phyloP scores from a whole-genome alignment of 2,888 invertebrate genomes.

The Drosophila limbata region DNA sequence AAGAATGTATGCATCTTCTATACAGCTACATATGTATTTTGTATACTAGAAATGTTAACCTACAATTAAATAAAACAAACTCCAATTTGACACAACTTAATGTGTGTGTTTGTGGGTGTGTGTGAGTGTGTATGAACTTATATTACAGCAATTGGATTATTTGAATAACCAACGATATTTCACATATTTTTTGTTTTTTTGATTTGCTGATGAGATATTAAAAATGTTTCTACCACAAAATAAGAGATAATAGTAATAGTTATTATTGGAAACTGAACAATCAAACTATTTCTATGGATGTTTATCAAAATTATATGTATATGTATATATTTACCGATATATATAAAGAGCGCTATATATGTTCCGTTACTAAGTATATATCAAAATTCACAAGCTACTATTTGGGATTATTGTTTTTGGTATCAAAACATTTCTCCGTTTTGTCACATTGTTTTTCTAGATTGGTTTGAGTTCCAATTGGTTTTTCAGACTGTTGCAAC shows the following conservation, averaged over 20 bases:
- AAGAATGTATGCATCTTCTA: conserved; percentile 41
- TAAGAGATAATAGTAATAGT: conserved; percentile 27
- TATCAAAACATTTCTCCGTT: conserved; percentile 59
- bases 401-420: conserved; percentile 53
- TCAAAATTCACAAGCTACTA: conserved; percentile 74
- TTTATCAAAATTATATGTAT: conserved; percentile 64
- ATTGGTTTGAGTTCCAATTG: conserved; percentile 44
- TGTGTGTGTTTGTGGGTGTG: conserved; percentile 20
- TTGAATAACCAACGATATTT: conserved; percentile 29
- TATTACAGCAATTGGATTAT: conserved; percentile 49
- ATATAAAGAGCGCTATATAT: conserved; percentile 57
- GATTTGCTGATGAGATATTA: conserved; percentile 34
- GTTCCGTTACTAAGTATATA: conserved; percentile 53
- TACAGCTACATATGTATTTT: conserved; percentile 42
- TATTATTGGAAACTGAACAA: conserved; percentile 47
- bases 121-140: conserved; percentile 36
- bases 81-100: conserved; percentile 46
- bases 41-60: conserved; percentile 48
- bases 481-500: conserved; percentile 63
- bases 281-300: conserved; percentile 42
- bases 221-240: conserved; percentile 61
- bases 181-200: background rate
- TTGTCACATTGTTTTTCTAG: conserved; percentile 14
- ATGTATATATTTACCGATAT: conserved; percentile 63
- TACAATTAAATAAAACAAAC: conserved; percentile 56